Percentiles rank a stretch among this genome's conserved stretches.
These are phyloP conservation scores for Buphagus erythrorhynchus DNA, from an alignment of 2,797 vertebrate species.

Conservation along the genomic window DNA sequence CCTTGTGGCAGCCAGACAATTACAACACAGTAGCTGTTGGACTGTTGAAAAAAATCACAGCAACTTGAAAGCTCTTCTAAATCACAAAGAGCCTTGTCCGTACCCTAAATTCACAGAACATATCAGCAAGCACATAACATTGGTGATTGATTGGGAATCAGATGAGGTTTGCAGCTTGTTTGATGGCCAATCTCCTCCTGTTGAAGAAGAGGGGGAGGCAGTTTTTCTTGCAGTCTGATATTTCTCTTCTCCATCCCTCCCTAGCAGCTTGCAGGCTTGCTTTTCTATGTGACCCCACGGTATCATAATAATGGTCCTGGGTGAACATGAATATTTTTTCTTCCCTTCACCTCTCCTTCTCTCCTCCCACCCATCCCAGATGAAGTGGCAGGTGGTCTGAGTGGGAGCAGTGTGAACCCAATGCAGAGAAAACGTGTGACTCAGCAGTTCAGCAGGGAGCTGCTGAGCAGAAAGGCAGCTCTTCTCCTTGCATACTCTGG, in stretches of 20 bases:
- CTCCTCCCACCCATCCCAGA: conserved; percentile 58
- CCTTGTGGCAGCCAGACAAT: neutral
- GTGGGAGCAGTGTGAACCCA: conserved; percentile 68
- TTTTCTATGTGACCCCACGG: neutral
- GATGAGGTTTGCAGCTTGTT: neutral
- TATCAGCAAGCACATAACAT: neutral
- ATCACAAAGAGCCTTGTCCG: neutral
- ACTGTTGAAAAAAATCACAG: neutral
- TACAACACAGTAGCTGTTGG: neutral
- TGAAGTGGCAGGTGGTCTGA: conserved; percentile 72
- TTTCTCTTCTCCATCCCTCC: neutral
- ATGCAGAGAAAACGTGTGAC: conserved; percentile 55
- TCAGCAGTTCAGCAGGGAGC: conserved; percentile 65
- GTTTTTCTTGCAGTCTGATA: neutral
- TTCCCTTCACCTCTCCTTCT: conserved; percentile 45
- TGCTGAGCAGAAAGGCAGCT: conserved; percentile 34
- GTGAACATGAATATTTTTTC: conserved; percentile 29
- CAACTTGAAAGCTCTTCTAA: neutral
- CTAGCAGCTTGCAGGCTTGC: neutral
- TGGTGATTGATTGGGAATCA: neutral
- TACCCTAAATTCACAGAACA: neutral
- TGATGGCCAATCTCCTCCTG: neutral
- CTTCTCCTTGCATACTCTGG: neutral
- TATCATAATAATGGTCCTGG: neutral
- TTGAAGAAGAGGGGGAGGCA: neutral